Evolutionary conservation across 2,113 vertebrate genomes (phyloP).

Genomic region (Lasiurus borealis): DNA sequence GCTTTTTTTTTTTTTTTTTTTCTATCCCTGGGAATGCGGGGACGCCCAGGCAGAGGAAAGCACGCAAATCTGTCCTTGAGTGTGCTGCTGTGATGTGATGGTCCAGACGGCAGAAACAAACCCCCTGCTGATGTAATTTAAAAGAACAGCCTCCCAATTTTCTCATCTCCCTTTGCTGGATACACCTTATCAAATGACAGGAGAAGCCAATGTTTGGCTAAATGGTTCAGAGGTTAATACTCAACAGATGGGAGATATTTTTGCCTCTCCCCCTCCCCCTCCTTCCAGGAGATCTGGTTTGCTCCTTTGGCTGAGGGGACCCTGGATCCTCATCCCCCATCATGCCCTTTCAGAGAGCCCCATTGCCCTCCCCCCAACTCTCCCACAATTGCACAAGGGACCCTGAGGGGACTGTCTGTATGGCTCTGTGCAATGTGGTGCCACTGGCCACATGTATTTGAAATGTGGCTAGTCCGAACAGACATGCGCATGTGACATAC

Average conservation of each 20-base stretch:
- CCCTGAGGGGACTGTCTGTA: not conserved
- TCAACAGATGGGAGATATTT: slow-evolving; percentile 84
- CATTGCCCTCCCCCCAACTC: too few relatives aligned
- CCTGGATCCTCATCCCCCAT: not conserved
- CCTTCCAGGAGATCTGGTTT: slow-evolving; percentile 68
- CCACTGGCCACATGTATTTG: not conserved
- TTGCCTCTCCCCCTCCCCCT: not conserved
- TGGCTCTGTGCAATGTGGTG: not conserved
- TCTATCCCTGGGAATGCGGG: slow-evolving; percentile 58
- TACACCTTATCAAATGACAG: slow-evolving; percentile 82
- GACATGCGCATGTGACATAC: not conserved
- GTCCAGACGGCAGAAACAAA: slow-evolving; percentile 57
- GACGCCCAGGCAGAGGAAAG: slow-evolving; percentile 72
- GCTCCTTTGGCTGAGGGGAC: slow-evolving; percentile 8
- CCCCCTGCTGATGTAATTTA: slow-evolving; percentile 72
- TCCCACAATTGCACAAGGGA: not conserved
- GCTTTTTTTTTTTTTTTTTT: slow-evolving; percentile 47
- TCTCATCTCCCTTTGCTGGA: slow-evolving; percentile 77
- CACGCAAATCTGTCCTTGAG: slow-evolving; percentile 67
- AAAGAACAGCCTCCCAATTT: slow-evolving; percentile 77
- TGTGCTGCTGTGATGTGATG: slow-evolving; percentile 62
- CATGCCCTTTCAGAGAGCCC: not conserved
- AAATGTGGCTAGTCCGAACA: too few relatives aligned
- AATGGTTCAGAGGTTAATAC: slow-evolving; percentile 86
- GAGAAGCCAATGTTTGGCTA: slow-evolving; percentile 86